Base-by-base conservation (phyloP, 2,113 vertebrate species). In the Phasianus colchicus region DNA sequence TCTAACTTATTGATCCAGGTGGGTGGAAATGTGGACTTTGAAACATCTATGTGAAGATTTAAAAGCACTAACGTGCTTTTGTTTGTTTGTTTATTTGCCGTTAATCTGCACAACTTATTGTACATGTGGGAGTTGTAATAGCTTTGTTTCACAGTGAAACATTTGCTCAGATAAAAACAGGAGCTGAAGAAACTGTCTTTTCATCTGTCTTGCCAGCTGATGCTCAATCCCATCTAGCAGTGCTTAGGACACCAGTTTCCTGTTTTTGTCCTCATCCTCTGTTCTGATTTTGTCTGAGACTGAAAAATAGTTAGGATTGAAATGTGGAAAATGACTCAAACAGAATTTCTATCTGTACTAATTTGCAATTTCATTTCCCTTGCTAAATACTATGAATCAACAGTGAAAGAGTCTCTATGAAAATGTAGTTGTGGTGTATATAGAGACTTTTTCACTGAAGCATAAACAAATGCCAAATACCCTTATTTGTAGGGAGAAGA, bases 301-400 rank as follows among this genome's bases (percentile, higher is more conserved):
- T 65, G 4, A 79, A 34, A 72, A 83, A 65, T 2, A 87, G 69
- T 9, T 36, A 24, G 34, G 58, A 25, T 38, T 32, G 29, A 77
- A 11, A 13, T 2, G 5, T 4, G 10, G 29, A 3, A 8, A 22
- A 57, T 6, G 65, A 27, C 6, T 73, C 11, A 21, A 60, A 1
- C 10, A 82, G 20, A 72, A 52, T 57, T 90, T 30, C 0, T 48
- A 11, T 83, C 22, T 60, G 6, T n/a, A 57, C 38, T 34, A 86
- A 61, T 16, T 21, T 16, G 61, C 22, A 38, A 9, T 50, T 76
- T 30, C 6, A 8, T 83, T 90, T 69, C 6, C 2, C 3, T 70
- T 29, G 6, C 75, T 47, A 81, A 34, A 19, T 42, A 50, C 25
- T 47, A 11, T 19, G 13, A 61, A 60, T 80, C 5, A 38, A 15